Conservation (phyloP, 2,113 vertebrate genomes). For the Opisthocomus hoazin region DNA sequence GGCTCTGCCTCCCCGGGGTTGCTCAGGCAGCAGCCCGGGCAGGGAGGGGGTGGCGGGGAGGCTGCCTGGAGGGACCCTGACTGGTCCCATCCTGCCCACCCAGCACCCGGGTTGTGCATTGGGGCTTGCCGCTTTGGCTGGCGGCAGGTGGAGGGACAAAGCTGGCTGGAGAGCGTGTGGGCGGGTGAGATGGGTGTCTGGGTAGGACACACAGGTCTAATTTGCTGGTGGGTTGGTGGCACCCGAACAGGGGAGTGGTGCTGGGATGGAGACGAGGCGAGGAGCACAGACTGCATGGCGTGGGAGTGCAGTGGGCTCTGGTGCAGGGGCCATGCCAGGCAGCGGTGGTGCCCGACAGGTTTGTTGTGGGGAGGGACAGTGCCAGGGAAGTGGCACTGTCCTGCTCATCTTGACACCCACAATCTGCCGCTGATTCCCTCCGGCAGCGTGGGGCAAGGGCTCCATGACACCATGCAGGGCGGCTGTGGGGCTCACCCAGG, state of each 20-base stretch:
- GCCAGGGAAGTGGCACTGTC: neutral
- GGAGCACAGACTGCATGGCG: accelerated
- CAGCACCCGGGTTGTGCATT: neutral
- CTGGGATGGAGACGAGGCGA: neutral
- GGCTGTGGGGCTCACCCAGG: neutral
- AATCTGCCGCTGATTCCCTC: neutral
- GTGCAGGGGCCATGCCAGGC: neutral
- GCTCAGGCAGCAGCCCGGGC: neutral
- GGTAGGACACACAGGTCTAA: accelerated
- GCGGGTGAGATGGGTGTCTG: neutral
- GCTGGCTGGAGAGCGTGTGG: neutral
- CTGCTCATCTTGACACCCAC: neutral
- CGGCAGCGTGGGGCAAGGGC: neutral
- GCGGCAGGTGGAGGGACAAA: neutral
- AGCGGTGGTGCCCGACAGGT: neutral
- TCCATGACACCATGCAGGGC: accelerated
- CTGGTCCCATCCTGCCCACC: neutral
- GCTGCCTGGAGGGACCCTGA: accelerated
- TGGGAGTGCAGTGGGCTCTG: neutral
- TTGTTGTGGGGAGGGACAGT: neutral
- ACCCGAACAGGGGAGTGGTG: accelerated
- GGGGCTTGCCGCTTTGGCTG: accelerated
- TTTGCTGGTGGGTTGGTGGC: neutral
- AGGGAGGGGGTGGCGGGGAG: neutral
- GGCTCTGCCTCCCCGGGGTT: neutral